Evolutionary conservation across 2,113 vertebrate species (phyloP).

Genomic region (Misgurnus anguillicaudatus): DNA sequence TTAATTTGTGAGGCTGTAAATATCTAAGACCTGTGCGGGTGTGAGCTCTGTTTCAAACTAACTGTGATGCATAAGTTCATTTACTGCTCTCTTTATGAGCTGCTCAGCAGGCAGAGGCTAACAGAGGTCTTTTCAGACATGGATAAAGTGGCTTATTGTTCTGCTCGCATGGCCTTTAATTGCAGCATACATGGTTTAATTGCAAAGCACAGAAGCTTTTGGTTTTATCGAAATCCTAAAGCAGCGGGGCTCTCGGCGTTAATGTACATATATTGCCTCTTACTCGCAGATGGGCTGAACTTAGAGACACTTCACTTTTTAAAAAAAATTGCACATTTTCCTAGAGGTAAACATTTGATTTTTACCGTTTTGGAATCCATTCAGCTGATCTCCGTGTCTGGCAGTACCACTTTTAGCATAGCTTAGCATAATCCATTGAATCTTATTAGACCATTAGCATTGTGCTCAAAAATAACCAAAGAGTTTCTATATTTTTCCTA

Average conservation of each 20-base stretch:
- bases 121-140: constrained; percentile 22
- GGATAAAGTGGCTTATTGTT: constrained; percentile 36
- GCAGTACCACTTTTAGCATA: too few species aligned
- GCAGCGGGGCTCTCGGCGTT: background rate
- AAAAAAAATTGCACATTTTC: too few species aligned
- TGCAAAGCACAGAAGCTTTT: constrained; percentile 49
- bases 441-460: too few species aligned
- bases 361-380: too few species aligned
- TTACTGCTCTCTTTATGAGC: constrained; percentile 25
- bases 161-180: constrained; percentile 41
- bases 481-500: too few species aligned
- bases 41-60: background rate
- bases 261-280: background rate
- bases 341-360: too few species aligned
- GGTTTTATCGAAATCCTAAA: constrained; percentile 15
- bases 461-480: too few species aligned
- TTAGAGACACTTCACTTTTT: too few species aligned
- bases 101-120: constrained; percentile 32
- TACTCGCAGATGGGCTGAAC: background rate
- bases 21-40: background rate
- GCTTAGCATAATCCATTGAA: too few species aligned
- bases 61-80: constrained; percentile 10
- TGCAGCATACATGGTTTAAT: constrained; percentile 54
- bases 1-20: constrained; percentile 31
- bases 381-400: too few species aligned